Evolutionary conservation across 2,797 vertebrate genomes (phyloP), one percentile per base, ranked within the genome.

Genomic region (Coranthus polyacanthus): DNA sequence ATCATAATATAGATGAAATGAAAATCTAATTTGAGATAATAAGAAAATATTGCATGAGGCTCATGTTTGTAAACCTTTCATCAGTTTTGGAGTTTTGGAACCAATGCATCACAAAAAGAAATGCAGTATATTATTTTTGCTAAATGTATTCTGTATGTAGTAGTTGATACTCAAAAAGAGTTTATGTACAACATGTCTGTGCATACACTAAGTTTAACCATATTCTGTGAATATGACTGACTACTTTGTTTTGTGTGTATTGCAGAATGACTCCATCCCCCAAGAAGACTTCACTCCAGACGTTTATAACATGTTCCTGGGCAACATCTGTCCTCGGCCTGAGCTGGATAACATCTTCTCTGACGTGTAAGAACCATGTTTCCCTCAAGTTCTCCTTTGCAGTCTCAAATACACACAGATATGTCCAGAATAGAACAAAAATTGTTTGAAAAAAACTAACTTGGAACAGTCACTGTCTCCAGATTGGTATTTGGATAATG

Each of bases 281-380:
- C 96, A 95, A 89, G 97, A 98, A 0, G 96, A 96, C 82, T 99
- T 99, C 91, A 97, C 96, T 0, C 93, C 95, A 38, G 97, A 98
- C n/a, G 90, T 95, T 22, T 99, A 96, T 90, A 94, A 91, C 89
- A 92, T 95, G 85, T 98, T 99, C 84, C 84, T 99, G 85, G 95
- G 92, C 91, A 97, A 96, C 87, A 95, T 99, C 72, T 98, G 98
- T 76, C 94, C 97, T 46, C 93, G 98, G 16, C 94, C 97, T n/a
- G 98, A 99, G 91, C 96, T 99, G 18, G 97, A 98, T 94, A 94
- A 95, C 92, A 98, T 99, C 93, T 99, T 99, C 91, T 95, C 95
- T 0, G 98, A 99, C 64, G 94, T 96, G 98, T 99, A 95, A 98
- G 97, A 76, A 51, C 49, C 0, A 3, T 57, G 57, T 47, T n/a